A percentile compares a stretch with the other conserved stretches of the same genome.
phyloP scores from a whole-genome alignment of 2,113 vertebrate genomes.

The Osmerus mordax region DNA sequence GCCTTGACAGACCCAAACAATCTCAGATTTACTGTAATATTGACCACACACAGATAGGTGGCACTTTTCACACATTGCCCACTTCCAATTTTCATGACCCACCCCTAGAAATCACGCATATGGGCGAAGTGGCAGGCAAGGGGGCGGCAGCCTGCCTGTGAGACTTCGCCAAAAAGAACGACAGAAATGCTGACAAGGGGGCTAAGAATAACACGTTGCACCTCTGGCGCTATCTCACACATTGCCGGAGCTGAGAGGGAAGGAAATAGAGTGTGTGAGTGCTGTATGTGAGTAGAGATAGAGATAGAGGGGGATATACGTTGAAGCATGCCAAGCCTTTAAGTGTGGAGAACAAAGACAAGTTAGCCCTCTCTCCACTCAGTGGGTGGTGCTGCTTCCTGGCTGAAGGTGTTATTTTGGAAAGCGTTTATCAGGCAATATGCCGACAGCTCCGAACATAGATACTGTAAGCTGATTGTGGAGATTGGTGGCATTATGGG shows the following conservation, averaged over 20 bases:
- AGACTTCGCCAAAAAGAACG: constrained; percentile 24
- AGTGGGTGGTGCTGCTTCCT: no score
- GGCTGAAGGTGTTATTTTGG: no score
- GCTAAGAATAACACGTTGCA: constrained; percentile 66
- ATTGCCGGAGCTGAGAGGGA: constrained; percentile 43
- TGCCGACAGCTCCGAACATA: no score
- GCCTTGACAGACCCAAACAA: not conserved
- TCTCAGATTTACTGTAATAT: not conserved
- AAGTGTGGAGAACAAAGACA: no score
- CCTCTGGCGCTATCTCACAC: constrained; percentile 56
- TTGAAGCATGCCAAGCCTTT: no score
- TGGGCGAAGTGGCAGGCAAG: constrained; percentile 33
- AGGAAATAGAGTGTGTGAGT: not conserved
- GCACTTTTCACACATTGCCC: constrained; percentile 10
- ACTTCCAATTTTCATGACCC: constrained; percentile 40
- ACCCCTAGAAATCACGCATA: constrained; percentile 50
- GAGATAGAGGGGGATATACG: not conserved
- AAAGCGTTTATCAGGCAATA: no score
- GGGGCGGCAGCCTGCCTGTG: constrained; percentile 23
- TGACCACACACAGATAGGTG: constrained; percentile 10
- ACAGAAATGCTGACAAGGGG: constrained; percentile 43
- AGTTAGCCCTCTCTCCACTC: no score
- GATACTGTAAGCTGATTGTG: no score
- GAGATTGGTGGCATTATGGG: no score
- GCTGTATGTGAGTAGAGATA: not conserved